Evolutionary conservation across 2,113 vertebrate genomes (phyloP).

Genomic region (Hystrix cristata): DNA sequence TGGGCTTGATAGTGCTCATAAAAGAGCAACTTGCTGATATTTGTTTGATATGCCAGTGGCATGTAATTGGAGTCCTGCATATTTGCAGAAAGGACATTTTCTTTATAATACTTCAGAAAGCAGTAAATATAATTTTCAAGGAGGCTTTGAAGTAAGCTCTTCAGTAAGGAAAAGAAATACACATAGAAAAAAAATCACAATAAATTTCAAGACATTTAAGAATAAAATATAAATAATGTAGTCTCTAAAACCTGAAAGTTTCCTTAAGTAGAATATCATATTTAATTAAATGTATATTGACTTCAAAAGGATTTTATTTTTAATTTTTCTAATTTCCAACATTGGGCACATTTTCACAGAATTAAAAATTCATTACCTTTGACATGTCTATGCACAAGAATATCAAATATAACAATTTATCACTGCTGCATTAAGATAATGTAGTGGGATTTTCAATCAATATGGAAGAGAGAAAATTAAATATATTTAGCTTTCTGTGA

Average conservation of each 20-base stretch:
- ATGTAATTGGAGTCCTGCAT: not conserved
- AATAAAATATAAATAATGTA: conserved; percentile 44
- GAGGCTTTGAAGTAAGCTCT: not conserved
- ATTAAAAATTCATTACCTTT: conserved; percentile 62
- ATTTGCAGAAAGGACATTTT: conserved; percentile 24
- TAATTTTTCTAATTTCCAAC: conserved; percentile 55
- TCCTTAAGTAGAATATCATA: conserved; percentile 44
- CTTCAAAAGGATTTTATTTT: conserved; percentile 31
- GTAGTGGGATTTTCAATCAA: conserved; percentile 57
- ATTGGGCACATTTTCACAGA: conserved; percentile 37
- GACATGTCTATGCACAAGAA: conserved; percentile 14
- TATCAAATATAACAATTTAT: conserved; percentile 56
- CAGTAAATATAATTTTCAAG: conserved; percentile 50
- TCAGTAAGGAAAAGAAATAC: conserved; percentile 39
- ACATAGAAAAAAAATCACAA: not conserved
- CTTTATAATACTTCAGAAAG: conserved; percentile 40
- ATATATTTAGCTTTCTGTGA: conserved; percentile 23
- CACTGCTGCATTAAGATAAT: conserved; percentile 62
- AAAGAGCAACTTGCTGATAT: conserved; percentile 39
- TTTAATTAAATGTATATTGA: conserved; percentile 65
- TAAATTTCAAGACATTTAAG: conserved; percentile 18
- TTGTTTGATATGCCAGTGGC: conserved; percentile 1
- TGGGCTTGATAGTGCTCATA: not conserved
- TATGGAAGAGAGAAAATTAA: conserved; percentile 39
- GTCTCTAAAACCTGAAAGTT: conserved; percentile 8